Base-by-base conservation (phyloP, 2,113 vertebrate genomes). In the Pseudorasbora parva region DNA sequence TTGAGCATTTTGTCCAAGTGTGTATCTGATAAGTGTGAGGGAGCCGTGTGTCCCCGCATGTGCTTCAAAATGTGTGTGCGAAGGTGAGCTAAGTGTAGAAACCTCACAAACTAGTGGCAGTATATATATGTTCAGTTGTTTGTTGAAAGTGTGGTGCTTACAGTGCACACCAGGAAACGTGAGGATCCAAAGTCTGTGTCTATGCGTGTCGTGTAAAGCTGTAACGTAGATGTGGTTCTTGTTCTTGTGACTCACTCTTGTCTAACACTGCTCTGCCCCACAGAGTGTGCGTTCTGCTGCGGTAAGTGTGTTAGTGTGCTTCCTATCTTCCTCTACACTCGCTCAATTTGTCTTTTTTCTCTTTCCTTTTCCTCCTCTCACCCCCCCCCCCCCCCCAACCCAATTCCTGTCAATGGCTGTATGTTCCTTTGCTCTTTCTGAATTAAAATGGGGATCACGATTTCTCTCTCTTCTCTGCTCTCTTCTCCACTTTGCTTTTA, bases 181-280 rank as follows among this genome's bases (percentile, higher is more conserved):
- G 60, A 56, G 43, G 49, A 68, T 68, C 33, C 19, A 41, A 41
- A 68, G 21, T 41, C 27, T 82, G 41, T 88, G 85, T 78, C 84
- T 62, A n/a, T 85, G 72, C 49, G 43, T 54, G 51, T 69, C 54
- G 78, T 84, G 62, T 87, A 80, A 33, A 37, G 62, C 25, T 81
- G 59, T 81, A 23, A 11, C 74, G 43, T 75, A 64, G 59, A 76
- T 54, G 45, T 84, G 45, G n/a, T 72, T 72, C 19, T 82, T 80
- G 78, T 78, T 68, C 33, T 33, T 86, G 78, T 89, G 84, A 90
- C 89, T 91, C 81, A 89, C 87, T 89, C 85, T 81, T 91, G 78
- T 93, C 90, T 91, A 91, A 93, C 90, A 91, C 85, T 91, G 91
- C 91, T 93, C 92, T 93, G 90, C 89, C 83, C 89, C 89, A 88